Evolutionary conservation across 2,113 vertebrate species (phyloP), one percentile per base, ranked within the genome.

Genomic region (Tringa solitaria): DNA sequence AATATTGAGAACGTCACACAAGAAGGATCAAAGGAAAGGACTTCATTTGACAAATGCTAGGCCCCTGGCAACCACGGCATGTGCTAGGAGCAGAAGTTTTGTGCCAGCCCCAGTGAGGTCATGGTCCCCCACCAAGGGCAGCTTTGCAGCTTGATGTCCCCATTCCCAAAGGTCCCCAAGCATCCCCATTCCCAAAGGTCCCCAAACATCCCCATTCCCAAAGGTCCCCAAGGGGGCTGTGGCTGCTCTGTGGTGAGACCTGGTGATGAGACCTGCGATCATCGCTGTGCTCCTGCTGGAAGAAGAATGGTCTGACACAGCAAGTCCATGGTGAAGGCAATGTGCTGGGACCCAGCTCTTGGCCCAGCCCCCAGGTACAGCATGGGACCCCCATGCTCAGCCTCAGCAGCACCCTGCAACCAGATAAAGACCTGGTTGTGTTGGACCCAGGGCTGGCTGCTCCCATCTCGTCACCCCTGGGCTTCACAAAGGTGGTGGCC

Each of bases 91-190:
- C 50, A 60, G 43, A 26, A 45, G 20, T 30, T 24, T 54, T 60
- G 65, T 69, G 69, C 57, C 67, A 73, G 39, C 37, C 65, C 27
- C 41, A 26, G 48, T 6, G 21, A 87, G 13, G 32, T 74, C 35
- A 57, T 59, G 53, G 6, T 59, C 8, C n/a, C 12, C 14, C 9
- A 14, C 6, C 0, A 0, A 45, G 57, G 15, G 15, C 35, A 80
- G 9, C 6, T 48, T 32, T 35, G 39, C 24, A 8, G 51, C 35
- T 28, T 10, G 4, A 13, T 24, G 45, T 43, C 30, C 30, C 12
- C 61, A 8, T 24, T 45, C 68, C 33, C 57, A 78, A 8, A 73
- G 24, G 9, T 24, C 12, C 77, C 75, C 14, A 48, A 57, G 20
- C 20, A 32, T 41, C n/a, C 33, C 12, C 70, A 9, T 22, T 43